Percentiles rank a stretch among this genome's conserved stretches.
Conservation (phyloP, 2,797 vertebrate genomes). For the Heteromormyrus szaboi region DNA sequence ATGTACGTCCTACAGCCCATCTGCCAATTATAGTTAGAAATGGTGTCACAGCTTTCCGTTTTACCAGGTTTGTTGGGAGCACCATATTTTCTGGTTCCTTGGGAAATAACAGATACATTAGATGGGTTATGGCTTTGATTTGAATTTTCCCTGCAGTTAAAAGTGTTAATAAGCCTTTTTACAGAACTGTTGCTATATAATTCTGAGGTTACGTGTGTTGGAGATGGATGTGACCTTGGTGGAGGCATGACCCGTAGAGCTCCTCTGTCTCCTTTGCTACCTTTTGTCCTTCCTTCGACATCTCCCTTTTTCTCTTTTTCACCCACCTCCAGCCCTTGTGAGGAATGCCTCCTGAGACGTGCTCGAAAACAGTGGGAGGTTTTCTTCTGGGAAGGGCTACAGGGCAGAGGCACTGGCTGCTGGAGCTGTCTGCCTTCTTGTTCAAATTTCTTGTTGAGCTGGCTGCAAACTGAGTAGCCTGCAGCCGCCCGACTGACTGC, state of each 20-base stretch:
- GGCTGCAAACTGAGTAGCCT: not conserved
- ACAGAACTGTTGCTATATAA: slow-evolving; percentile 60
- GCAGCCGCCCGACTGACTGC: slow-evolving; percentile 19
- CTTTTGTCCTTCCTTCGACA: not conserved
- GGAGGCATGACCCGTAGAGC: slow-evolving; percentile 29
- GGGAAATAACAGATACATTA: slow-evolving; percentile 56
- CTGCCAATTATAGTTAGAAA: slow-evolving; percentile 55
- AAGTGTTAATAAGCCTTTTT: slow-evolving; percentile 79
- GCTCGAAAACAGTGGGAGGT: slow-evolving; percentile 62
- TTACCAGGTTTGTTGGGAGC: slow-evolving; percentile 50
- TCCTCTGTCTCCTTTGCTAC: slow-evolving; percentile 31
- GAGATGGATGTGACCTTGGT: slow-evolving; percentile 24
- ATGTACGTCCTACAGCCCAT: slow-evolving; percentile 32
- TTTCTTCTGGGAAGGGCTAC: slow-evolving; percentile 60
- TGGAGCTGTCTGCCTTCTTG: not conserved
- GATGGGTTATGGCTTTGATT: slow-evolving; percentile 45
- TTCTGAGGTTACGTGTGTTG: slow-evolving; percentile 37
- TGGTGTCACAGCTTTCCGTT: slow-evolving; percentile 43
- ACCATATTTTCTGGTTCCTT: slow-evolving; percentile 58
- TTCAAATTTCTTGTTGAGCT: not conserved
- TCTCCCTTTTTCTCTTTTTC: slow-evolving; percentile 23
- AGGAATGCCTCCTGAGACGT: slow-evolving; percentile 52
- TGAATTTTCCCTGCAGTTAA: slow-evolving; percentile 63
- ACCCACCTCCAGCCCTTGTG: slow-evolving; percentile 33
- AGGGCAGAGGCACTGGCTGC: not conserved